phyloP scores from a whole-genome alignment of 2,888 invertebrate genomes.

The Synanthedon andrenaeformis region DNA sequence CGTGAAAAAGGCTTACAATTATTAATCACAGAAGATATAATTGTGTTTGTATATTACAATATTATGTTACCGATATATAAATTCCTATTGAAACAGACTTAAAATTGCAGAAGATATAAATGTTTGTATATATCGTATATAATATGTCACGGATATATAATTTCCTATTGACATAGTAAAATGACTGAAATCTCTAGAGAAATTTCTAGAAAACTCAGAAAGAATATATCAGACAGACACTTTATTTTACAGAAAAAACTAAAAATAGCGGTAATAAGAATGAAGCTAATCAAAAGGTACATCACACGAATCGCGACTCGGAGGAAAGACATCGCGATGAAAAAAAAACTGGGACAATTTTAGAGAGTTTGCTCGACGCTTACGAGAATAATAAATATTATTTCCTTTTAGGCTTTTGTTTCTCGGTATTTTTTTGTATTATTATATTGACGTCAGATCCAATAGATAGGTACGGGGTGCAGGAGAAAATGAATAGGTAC shows the following conservation, averaged over 20 bases:
- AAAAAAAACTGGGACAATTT: conserved; percentile 32
- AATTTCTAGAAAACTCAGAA: too few species aligned
- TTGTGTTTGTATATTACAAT: too few species aligned
- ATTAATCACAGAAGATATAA: too few species aligned
- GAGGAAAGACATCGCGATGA: conserved; percentile 21
- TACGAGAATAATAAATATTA: conserved; percentile 26
- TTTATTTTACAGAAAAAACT: conserved; percentile 56
- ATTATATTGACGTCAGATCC: conserved; percentile 21
- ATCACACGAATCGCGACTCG: conserved; percentile 43
- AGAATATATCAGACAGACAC: conserved; percentile 5
- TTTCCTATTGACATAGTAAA: too few species aligned
- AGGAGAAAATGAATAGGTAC: conserved; percentile 16
- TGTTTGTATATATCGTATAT: too few species aligned
- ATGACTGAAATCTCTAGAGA: too few species aligned
- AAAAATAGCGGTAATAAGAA: conserved; percentile 30
- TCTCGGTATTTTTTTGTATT: conserved; percentile 17
- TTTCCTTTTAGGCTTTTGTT: conserved; percentile 39
- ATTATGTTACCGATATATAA: too few species aligned
- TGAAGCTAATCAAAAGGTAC: conserved; percentile 34
- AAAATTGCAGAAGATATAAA: too few species aligned
- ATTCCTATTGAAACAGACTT: too few species aligned
- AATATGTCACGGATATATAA: too few species aligned
- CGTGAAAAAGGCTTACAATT: too few species aligned
- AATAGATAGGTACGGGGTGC: conserved; percentile 16
- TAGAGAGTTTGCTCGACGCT: conserved; percentile 38